Evolutionary conservation across 92 coral and sea anemone genomes (phyloP), one percentile per base, ranked within the genome.

Genomic region (Porites divaricata): DNA sequence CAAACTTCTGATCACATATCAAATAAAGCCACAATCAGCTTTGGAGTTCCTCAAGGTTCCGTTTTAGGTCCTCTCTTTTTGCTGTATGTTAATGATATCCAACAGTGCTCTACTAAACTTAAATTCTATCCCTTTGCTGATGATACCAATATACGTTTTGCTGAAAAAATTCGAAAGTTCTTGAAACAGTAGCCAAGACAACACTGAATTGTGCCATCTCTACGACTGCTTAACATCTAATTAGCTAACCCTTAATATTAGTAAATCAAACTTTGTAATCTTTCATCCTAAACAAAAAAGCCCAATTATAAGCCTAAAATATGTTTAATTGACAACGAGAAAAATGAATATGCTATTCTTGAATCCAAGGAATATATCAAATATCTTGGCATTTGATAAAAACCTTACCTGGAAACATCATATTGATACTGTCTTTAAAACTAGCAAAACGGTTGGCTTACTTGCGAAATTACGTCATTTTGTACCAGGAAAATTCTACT

Each of bases 21-120:
- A 20, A 35, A 87, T 72, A 68, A 80, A 41, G 79, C 50, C 17
- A 35, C 45, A 85, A 68, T 63, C 64, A 22, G 13, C 9, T 85
- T 28, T 63, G 89, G 89, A 8, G 85, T 85, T 4, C 89, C 89
- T 21, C 77, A 85, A 65, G 86, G 89, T 11, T 76, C 85, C 19
- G 84, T 85, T 2, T 49, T 87, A 16, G 90, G 86, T 25, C 85
- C 86, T 6, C 7, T 80, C 41, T 87, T 87, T 64, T 50, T 80
- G 21, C 20, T 80, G 2, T 80, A 80, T 65, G 72, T 71, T 11
- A 80, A 87, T 87, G 72, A 87, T 20, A 71, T 79, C 17, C 53
- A n/a, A 25, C 66, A 72, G 19, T 82, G 62, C 51, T 82, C 63
- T 59, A 48, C 67, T 19, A 22, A 28, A 81, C 67, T 69, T 53